phyloP scores from a whole-genome alignment of 2,797 vertebrate species.

The Periophthalmus magnuspinnatus region DNA sequence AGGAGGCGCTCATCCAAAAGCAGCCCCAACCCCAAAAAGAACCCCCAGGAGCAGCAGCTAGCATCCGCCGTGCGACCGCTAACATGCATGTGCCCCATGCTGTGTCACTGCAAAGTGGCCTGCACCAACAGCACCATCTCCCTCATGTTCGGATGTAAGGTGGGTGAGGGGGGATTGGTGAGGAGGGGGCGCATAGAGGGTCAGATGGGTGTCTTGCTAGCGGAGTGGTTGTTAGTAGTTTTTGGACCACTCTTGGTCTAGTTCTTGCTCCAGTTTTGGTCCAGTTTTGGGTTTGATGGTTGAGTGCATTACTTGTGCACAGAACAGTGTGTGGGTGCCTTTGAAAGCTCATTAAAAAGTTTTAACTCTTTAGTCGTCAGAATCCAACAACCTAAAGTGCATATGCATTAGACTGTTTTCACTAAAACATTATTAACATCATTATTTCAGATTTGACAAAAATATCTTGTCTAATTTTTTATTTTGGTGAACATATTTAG shows the following conservation, averaged over 20 bases:
- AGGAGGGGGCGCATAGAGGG: background rate
- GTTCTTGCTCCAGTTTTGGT: background rate
- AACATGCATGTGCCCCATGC: conserved; percentile 86
- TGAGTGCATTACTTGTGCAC: background rate
- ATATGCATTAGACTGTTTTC: no score
- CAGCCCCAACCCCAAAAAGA: conserved; percentile 53
- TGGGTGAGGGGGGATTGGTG: conserved; percentile 66
- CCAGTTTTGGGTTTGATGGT: background rate
- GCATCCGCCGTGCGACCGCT: conserved; percentile 81
- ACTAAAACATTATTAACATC: no score
- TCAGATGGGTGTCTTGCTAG: background rate
- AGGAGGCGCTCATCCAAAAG: conserved; percentile 71
- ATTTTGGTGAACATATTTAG: no score
- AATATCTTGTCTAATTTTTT: no score
- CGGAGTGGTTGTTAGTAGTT: background rate
- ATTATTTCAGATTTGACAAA: no score
- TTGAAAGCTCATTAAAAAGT: background rate
- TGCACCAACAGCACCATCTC: conserved; percentile 87
- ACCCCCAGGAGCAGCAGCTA: conserved; percentile 78
- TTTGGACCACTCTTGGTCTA: background rate
- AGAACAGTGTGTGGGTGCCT: background rate
- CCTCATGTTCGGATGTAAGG: conserved; percentile 91
- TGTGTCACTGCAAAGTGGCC: conserved; percentile 90
- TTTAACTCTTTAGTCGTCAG: no score
- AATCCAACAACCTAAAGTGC: no score